Base-by-base conservation (phyloP, 2,888 invertebrate genomes). In the Dimorphilus gyrociliatus region DNA sequence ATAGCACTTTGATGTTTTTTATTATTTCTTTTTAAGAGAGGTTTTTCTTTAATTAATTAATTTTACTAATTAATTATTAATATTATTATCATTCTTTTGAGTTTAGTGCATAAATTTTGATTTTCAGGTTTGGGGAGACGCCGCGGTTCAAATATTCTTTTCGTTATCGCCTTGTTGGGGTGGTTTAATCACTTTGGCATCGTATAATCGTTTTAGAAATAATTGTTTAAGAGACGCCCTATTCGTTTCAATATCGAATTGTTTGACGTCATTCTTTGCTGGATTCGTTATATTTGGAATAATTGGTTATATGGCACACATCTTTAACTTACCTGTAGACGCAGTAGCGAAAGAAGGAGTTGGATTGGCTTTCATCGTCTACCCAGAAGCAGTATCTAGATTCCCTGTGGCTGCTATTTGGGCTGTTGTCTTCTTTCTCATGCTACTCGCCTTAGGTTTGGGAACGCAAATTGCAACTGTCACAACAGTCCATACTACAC, bases 81-180 rank as follows among this genome's bases (percentile, higher is more conserved):
- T 10, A n/a, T 8, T n/a, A 21, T 21, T 21, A 10, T 21, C 8
- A 21, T 21, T 21, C 8, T 21, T 21, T 21, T 21, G n/a, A 10
- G 21, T 21, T 21, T n/a, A n/a, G n/a, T n/a, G n/a, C n/a, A n/a
- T n/a, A n/a, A n/a, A n/a, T n/a, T n/a, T 33, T 14, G 16, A 16
- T 3, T 16, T 26, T 3, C 36, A 57, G 55, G 53, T 58, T 17
- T 60, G 59, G 59, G 54, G 55, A 25, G 58, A 58, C 30, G 59
- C 59, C 2, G 59, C 59, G n/a, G 78, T 80, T 15, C 81, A 82
- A 62, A 81, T 81, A 50, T 82, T 84, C 63, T 84, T 81, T 57
- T 80, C 81, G 0, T 63, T 82, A 16, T 79, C 80, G 47, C 79
- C 79, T 3, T 78, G 81, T 30, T 81, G 81, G 76, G 82, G 82